Conservation (phyloP, 1,140 invertebrate species). For the Ceratosolen solmsi region DNA sequence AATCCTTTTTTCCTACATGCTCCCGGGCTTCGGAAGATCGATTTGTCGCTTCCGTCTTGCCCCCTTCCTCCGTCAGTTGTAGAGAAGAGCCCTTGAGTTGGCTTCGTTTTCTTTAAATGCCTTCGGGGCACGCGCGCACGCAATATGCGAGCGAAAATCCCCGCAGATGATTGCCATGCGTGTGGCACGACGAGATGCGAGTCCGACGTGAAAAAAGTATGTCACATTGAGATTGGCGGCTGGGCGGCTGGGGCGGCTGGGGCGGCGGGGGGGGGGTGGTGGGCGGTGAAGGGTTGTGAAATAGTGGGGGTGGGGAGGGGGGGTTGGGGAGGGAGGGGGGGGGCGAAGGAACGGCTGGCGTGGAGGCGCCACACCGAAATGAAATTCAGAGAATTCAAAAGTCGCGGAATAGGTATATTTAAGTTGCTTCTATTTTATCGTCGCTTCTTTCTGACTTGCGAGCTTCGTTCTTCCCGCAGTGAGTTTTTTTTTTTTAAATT, state of each 20-base stretch:
- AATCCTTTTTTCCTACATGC: background rate
- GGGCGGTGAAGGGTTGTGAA: too few relatives aligned
- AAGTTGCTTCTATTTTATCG: background rate
- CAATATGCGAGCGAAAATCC: background rate
- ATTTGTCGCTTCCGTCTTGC: slow-evolving; percentile 1
- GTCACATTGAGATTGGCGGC: slow-evolving; percentile 20
- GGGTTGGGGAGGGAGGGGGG: background rate
- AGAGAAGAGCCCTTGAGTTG: background rate
- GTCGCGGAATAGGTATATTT: slow-evolving; percentile 43
- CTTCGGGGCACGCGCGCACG: background rate
- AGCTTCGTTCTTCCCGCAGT: background rate
- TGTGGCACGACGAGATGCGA: background rate
- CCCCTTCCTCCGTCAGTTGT: background rate
- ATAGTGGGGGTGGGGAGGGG: background rate
- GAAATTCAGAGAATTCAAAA: slow-evolving; percentile 40
- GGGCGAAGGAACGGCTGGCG: background rate
- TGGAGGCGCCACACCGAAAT: background rate
- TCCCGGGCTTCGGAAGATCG: slow-evolving; percentile 11
- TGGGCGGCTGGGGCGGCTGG: background rate
- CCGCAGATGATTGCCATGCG: slow-evolving; percentile 18
- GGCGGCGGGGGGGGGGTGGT: background rate
- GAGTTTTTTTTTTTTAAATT: slow-evolving; percentile 20
- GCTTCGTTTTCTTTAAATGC: background rate
- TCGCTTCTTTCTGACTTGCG: background rate
- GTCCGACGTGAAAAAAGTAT: slow-evolving; percentile 39